These are phyloP conservation scores for Spilarctia lutea DNA, from an alignment of 2,888 invertebrate species.

Conservation along the genomic window DNA sequence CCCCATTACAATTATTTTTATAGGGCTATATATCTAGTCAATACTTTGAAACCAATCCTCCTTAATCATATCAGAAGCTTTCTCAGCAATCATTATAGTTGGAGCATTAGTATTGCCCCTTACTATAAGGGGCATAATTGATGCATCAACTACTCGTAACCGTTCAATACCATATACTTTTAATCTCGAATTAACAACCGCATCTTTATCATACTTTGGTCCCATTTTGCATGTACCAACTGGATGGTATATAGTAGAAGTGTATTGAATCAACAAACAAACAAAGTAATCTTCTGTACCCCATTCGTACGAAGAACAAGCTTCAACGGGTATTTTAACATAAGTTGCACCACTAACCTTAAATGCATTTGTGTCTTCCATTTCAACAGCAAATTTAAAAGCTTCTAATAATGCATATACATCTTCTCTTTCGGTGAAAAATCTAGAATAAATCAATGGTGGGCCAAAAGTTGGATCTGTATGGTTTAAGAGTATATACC, in stretches of 20 bases:
- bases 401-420: slow-evolving; percentile 87
- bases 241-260: slow-evolving; percentile 90
- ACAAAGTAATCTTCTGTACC: slow-evolving; percentile 89
- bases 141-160: slow-evolving; percentile 89
- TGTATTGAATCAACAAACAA: slow-evolving; percentile 88
- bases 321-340: slow-evolving; percentile 86
- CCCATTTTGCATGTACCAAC: slow-evolving; percentile 91
- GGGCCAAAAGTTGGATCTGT: slow-evolving; percentile 90
- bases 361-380: slow-evolving; percentile 88
- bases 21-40: neutral
- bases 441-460: slow-evolving; percentile 91
- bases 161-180: slow-evolving; percentile 88
- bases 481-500: slow-evolving; percentile 87
- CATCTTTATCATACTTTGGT: slow-evolving; percentile 85
- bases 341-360: slow-evolving; percentile 84
- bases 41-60: slow-evolving; percentile 73
- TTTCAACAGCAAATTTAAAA: slow-evolving; percentile 85
- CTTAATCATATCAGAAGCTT: slow-evolving; percentile 92
- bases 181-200: slow-evolving; percentile 89
- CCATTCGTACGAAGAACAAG: slow-evolving; percentile 85
- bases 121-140: slow-evolving; percentile 88
- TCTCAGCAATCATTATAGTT: slow-evolving; percentile 94
- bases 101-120: slow-evolving; percentile 94
- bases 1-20: neutral
- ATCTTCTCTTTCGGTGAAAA: slow-evolving; percentile 89